Evolutionary conservation across 2,888 invertebrate genomes (phyloP).

Genomic region (Sylvicola cinctus): DNA sequence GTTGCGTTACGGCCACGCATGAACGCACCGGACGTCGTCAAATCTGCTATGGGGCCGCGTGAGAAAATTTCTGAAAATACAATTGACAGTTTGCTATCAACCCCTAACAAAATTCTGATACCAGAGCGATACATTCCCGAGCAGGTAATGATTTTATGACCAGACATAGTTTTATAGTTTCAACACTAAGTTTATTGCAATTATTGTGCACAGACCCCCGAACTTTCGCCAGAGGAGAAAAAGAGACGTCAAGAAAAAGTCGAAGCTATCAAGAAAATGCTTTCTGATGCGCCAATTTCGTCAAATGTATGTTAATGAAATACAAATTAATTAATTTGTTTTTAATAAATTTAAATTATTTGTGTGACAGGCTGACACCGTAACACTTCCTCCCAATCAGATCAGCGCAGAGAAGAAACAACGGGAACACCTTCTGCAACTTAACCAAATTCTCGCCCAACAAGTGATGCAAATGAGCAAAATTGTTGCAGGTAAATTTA

Average conservation of each 20-base stretch:
- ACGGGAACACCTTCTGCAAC: slow-evolving; percentile 69
- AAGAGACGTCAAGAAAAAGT: slow-evolving; percentile 68
- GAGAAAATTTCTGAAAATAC: slow-evolving; percentile 40
- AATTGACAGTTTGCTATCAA: slow-evolving; percentile 67
- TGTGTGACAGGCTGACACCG: slow-evolving; percentile 12
- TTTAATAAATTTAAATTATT: slow-evolving; percentile 3
- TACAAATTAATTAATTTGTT: slow-evolving; percentile 5
- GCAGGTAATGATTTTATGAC: too few species aligned
- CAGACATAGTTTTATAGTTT: too few species aligned
- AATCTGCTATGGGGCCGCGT: slow-evolving; percentile 46
- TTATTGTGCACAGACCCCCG: slow-evolving; percentile 38
- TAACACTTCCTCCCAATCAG: slow-evolving; percentile 40
- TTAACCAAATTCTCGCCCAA: slow-evolving; percentile 81
- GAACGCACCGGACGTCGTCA: slow-evolving; percentile 70
- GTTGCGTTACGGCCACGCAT: slow-evolving; percentile 52
- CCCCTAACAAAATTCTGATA: slow-evolving; percentile 77
- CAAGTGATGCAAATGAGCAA: slow-evolving; percentile 91
- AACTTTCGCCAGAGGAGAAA: slow-evolving; percentile 67
- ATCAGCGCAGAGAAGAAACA: slow-evolving; percentile 69
- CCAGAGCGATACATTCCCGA: slow-evolving; percentile 86
- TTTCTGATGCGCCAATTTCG: slow-evolving; percentile 41
- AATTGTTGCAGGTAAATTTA: slow-evolving; percentile 72
- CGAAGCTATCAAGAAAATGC: slow-evolving; percentile 78
- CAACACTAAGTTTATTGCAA: too few species aligned
- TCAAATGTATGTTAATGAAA: slow-evolving; percentile 19